Conservation (phyloP, 37 sponge, comb jelly and placozoan species). For the Crambe crambe region DNA sequence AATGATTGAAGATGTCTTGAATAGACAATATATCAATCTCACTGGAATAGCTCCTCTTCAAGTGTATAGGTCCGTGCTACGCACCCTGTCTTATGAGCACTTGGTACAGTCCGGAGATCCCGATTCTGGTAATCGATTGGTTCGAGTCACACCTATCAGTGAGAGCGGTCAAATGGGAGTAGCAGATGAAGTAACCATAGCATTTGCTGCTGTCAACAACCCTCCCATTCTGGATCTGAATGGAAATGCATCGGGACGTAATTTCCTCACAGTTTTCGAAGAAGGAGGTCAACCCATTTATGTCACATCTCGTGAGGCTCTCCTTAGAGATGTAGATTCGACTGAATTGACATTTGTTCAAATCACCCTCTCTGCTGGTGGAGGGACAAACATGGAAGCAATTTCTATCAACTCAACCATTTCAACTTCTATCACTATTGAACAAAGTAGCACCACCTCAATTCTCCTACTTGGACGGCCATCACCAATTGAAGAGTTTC, state of each 20-base stretch:
- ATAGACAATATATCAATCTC: constrained; percentile 2
- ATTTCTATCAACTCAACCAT: constrained; percentile 1
- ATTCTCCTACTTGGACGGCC: constrained; percentile 16
- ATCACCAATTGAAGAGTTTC: constrained; percentile 36
- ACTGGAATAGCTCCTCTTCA: constrained; percentile 27
- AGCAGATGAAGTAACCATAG: constrained; percentile 33
- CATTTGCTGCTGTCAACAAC: constrained; percentile 52
- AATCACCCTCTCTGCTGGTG: constrained; percentile 9
- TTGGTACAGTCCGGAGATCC: constrained; percentile 17
- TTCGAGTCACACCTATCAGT: constrained; percentile 30
- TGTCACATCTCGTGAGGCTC: neutral
- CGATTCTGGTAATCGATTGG: constrained; percentile 27
- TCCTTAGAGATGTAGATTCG: constrained; percentile 43
- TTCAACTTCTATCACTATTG: neutral
- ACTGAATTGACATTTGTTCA: constrained; percentile 4
- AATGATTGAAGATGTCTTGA: neutral
- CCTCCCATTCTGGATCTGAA: constrained; percentile 73
- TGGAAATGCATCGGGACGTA: constrained; percentile 28
- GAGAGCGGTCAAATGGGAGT: constrained; percentile 18
- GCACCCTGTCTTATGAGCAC: constrained; percentile 61
- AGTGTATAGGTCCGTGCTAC: constrained; percentile 35
- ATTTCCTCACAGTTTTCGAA: constrained; percentile 17
- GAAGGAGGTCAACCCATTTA: constrained; percentile 41
- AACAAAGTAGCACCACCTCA: neutral
- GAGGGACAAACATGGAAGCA: neutral